Evolutionary conservation across 2,888 invertebrate species (phyloP).

Genomic region (Podabrus alpinus): DNA sequence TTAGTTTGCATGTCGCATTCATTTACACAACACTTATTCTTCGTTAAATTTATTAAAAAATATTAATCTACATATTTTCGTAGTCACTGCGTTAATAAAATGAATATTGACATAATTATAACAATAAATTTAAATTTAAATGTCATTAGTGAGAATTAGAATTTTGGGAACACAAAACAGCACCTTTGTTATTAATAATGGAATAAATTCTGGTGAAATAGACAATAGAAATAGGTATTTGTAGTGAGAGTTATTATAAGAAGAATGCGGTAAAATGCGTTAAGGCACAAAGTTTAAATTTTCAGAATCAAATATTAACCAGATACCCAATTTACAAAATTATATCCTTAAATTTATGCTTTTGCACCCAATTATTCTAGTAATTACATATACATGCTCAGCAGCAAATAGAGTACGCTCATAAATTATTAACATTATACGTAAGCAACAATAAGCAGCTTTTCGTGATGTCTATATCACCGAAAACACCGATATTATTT

Average conservation of each 20-base stretch:
- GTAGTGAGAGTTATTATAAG: not conserved
- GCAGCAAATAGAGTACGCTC: not conserved
- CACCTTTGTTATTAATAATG: not conserved
- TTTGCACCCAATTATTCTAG: not conserved
- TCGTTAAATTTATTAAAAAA: too few species aligned
- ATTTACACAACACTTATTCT: too few species aligned
- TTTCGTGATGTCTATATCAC: not conserved
- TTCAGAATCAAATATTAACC: not conserved
- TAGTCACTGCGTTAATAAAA: too few species aligned
- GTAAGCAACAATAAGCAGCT: not conserved
- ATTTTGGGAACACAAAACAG: not conserved
- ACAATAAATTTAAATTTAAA: not conserved
- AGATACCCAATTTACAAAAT: not conserved
- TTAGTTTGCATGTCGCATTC: too few species aligned
- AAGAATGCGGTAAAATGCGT: not conserved
- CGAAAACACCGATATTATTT: not conserved
- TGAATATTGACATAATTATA: not conserved
- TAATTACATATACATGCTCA: not conserved
- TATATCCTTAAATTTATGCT: not conserved
- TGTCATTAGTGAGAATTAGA: not conserved
- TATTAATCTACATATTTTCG: too few species aligned
- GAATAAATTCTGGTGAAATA: not conserved
- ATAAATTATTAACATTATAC: not conserved
- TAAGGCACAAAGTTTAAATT: not conserved
- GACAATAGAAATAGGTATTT: not conserved